Evolutionary conservation across 2,113 vertebrate species (phyloP).

Genomic region (Hippotragus niger): DNA sequence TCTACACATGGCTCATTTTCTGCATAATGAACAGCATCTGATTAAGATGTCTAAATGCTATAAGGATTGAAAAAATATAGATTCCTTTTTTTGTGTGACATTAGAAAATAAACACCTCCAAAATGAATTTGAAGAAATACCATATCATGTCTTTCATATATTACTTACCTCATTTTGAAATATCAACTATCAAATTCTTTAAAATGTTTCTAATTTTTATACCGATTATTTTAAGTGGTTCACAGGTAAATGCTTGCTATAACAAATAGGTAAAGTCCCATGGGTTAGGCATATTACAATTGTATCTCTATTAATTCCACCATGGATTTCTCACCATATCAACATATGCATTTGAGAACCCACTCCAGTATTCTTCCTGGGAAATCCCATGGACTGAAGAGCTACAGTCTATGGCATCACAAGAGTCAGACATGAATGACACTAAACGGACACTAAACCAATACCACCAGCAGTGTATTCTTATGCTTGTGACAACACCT

Average conservation of each 20-base stretch:
- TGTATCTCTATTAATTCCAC: neutral
- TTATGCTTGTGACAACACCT: neutral
- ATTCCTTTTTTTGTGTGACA: neutral
- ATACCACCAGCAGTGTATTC: neutral
- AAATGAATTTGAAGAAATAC: neutral
- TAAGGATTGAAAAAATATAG: neutral
- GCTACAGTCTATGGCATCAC: rapidly evolving
- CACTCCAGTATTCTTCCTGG: neutral
- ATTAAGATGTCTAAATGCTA: conserved; percentile 33
- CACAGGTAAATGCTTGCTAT: neutral
- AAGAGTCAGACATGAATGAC: neutral
- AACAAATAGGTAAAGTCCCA: neutral
- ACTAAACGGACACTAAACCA: neutral
- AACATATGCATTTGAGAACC: neutral
- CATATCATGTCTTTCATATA: neutral
- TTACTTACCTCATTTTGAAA: neutral
- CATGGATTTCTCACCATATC: neutral
- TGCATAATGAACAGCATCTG: conserved; percentile 54
- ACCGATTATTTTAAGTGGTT: neutral
- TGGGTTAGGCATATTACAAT: neutral
- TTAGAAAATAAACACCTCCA: neutral
- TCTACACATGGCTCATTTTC: conserved; percentile 64
- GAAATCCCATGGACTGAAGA: neutral
- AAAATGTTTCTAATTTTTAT: neutral
- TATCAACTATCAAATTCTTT: neutral